Conservation (phyloP, 1,140 invertebrate species). For the Cydia fagiglandana region DNA sequence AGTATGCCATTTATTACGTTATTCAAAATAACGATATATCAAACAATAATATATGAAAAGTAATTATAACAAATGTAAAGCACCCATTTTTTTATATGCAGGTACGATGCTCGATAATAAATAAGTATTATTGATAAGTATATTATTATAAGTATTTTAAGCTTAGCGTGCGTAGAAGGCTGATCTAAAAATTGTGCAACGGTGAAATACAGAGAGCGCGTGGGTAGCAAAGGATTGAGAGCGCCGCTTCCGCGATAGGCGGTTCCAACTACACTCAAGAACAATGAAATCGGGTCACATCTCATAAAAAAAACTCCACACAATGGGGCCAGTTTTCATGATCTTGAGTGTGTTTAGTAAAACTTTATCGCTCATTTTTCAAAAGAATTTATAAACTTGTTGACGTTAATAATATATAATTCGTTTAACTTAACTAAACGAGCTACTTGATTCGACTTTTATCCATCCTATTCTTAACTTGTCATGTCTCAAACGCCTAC, state of each 20-base stretch:
- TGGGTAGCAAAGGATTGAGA: slow-evolving; percentile 7
- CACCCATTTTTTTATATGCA: no score
- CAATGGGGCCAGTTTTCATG: no score
- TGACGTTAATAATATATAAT: not conserved
- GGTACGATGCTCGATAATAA: not conserved
- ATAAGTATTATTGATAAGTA: no score
- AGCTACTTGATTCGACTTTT: not conserved
- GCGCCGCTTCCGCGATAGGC: slow-evolving; percentile 6
- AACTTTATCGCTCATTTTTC: not conserved
- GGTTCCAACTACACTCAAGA: not conserved
- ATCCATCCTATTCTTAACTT: not conserved
- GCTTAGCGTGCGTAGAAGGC: not conserved
- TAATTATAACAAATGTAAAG: no score
- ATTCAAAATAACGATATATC: no score
- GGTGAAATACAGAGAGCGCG: not conserved
- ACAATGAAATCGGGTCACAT: not conserved
- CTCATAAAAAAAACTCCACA: no score
- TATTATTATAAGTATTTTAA: no score
- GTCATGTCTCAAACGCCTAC: not conserved
- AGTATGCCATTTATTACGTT: no score
- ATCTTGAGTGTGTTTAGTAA: not conserved
- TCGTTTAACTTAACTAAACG: not conserved
- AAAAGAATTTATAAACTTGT: not conserved
- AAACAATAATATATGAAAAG: no score
- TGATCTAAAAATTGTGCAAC: slow-evolving; percentile 8